Percentiles rank a stretch among this genome's conserved stretches.
These are phyloP conservation scores for Chrysochloris asiatica DNA, from an alignment of 2,113 vertebrate species.

Conservation along the genomic window DNA sequence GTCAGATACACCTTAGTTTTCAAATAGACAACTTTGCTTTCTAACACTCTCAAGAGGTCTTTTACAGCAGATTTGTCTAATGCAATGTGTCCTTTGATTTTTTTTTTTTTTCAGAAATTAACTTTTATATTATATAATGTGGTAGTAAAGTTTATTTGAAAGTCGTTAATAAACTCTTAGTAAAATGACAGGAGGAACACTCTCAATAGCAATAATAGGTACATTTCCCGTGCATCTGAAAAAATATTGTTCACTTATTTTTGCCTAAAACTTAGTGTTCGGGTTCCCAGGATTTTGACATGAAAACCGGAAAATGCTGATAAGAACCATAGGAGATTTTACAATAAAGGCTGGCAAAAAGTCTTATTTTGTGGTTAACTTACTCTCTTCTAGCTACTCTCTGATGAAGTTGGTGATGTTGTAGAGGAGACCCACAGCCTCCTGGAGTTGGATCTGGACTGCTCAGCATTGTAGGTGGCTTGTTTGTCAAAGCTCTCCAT, in stretches of 20 bases:
- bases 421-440: conserved; percentile 95
- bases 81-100: too few species aligned
- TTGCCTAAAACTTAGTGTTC: conserved; percentile 95
- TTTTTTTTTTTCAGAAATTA: too few species aligned
- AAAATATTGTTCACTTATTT: conserved; percentile 93
- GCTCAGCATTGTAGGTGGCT: conserved; percentile 88
- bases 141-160: conserved; percentile 93
- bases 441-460: conserved; percentile 94
- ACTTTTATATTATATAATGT: conserved; percentile 87
- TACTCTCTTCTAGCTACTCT: conserved; percentile 97
- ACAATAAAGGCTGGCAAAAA: conserved; percentile 99
- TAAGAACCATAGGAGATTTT: conserved; percentile 99
- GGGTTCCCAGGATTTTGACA: conserved; percentile 96
- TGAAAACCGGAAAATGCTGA: conserved; percentile 98
- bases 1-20: too few species aligned
- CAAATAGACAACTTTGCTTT: too few species aligned
- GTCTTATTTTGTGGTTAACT: conserved; percentile 91
- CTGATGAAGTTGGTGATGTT: conserved; percentile 97
- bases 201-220: conserved; percentile 91
- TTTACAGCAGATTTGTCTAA: too few species aligned
- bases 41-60: too few species aligned
- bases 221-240: conserved; percentile 95
- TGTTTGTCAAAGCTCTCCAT: conserved; percentile 94
- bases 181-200: conserved; percentile 95
- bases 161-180: conserved; percentile 97